Conservation (phyloP, 2,888 invertebrate genomes). For the Mesorhabditis spiculigera region DNA sequence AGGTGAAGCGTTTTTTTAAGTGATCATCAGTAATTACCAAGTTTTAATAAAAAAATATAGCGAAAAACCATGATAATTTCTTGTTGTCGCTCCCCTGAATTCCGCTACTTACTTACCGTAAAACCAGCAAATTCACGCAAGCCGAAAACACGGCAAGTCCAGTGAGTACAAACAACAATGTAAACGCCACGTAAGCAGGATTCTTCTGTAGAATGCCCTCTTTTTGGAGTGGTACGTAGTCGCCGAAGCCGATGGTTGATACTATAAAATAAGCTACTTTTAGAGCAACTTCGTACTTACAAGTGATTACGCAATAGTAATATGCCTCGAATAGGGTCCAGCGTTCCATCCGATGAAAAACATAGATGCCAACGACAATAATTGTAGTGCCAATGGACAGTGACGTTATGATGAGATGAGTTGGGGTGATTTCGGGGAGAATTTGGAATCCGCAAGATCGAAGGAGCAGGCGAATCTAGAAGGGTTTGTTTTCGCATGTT, state of each 20-base stretch:
- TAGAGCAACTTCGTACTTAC: constrained; percentile 21
- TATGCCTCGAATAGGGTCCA: constrained; percentile 96
- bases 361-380: constrained; percentile 58
- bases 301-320: constrained; percentile 97
- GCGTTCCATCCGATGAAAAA: constrained; percentile 84
- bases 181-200: constrained; percentile 65
- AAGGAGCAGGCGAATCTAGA: not conserved
- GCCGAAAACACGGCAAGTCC: constrained; percentile 97
- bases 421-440: constrained; percentile 72
- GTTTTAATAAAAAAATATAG: not conserved
- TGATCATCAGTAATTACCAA: too few relatives aligned
- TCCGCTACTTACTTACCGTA: constrained; percentile 64
- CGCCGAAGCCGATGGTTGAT: constrained; percentile 95
- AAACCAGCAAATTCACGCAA: constrained; percentile 89
- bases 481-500: too few relatives aligned
- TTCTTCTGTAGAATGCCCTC: constrained; percentile 67
- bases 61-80: not conserved
- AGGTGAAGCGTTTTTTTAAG: too few relatives aligned
- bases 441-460: not conserved
- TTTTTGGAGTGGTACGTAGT: constrained; percentile 94
- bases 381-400: constrained; percentile 87
- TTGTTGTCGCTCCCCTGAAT: too few relatives aligned
- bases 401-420: constrained; percentile 93
- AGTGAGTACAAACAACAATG: constrained; percentile 92
- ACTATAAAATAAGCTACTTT: constrained; percentile 59